Conservation (phyloP, 2,797 vertebrate genomes). For the Halcyon leucocephala region DNA sequence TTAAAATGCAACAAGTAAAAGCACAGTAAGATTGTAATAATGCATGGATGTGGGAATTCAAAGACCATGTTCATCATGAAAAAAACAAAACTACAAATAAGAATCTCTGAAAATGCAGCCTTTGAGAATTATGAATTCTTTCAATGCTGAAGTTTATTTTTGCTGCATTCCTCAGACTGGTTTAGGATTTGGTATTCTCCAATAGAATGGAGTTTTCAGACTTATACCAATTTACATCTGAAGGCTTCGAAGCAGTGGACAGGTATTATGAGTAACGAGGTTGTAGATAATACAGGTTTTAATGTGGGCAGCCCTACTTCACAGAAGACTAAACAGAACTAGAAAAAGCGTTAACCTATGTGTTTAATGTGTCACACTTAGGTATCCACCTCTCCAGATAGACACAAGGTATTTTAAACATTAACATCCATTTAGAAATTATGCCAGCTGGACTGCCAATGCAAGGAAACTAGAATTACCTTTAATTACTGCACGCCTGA, state of each 20-base stretch:
- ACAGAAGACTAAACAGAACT: not conserved
- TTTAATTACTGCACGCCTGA: not conserved
- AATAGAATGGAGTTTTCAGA: not conserved
- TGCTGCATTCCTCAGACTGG: not conserved
- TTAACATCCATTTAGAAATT: not conserved
- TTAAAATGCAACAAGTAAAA: not conserved
- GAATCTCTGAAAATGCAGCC: not conserved
- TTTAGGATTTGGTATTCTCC: not conserved
- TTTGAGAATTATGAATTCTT: not conserved
- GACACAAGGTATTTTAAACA: not conserved
- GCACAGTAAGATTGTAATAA: not conserved
- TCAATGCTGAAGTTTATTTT: not conserved
- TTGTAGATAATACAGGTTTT: not conserved
- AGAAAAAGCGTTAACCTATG: not conserved
- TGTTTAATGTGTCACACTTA: not conserved
- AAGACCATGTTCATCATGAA: not conserved
- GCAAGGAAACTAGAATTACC: not conserved
- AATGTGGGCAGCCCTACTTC: not conserved
- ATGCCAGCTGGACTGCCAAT: not conserved
- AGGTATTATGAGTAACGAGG: not conserved
- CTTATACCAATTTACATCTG: not conserved
- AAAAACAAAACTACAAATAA: not conserved
- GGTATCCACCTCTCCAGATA: not conserved
- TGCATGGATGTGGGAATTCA: fast-evolving
- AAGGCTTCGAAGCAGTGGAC: not conserved